phyloP scores from a whole-genome alignment of 2,113 vertebrate species.

The Rhineura floridana region DNA sequence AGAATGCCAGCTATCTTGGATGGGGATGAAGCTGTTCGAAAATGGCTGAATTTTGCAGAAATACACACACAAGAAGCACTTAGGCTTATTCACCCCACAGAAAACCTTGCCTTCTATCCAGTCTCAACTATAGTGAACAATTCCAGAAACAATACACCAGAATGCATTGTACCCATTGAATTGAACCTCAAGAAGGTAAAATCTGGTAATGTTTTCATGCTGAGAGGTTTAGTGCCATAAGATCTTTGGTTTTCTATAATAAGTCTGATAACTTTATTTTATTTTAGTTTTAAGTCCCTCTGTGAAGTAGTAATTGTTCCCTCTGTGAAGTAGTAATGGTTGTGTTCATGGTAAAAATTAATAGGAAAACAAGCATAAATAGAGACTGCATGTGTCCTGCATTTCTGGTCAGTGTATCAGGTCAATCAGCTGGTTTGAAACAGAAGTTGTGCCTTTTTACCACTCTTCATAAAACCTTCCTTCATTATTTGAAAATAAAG shows the following conservation, averaged over 20 bases:
- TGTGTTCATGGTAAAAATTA: not conserved
- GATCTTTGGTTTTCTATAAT: not conserved
- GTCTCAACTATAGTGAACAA: conserved; percentile 92
- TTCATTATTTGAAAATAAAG: not conserved
- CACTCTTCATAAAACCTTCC: not conserved
- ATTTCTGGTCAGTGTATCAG: not conserved
- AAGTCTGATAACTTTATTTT: not conserved
- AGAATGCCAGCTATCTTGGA: conserved; percentile 97
- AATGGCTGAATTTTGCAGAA: conserved; percentile 91
- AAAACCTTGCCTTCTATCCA: conserved; percentile 85
- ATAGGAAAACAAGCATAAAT: not conserved
- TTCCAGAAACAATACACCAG: conserved; percentile 81
- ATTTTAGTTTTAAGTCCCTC: not conserved
- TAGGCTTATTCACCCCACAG: conserved; percentile 85
- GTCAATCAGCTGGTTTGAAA: not conserved
- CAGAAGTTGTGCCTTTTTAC: accelerated
- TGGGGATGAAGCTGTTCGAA: conserved; percentile 88
- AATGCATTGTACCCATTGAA: conserved; percentile 85
- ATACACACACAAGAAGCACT: conserved; percentile 87
- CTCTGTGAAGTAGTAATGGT: no score
- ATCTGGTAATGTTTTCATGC: not conserved
- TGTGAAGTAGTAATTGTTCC: not conserved
- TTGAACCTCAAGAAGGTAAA: conserved; percentile 79
- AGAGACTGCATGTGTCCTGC: not conserved
- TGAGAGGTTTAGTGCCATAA: not conserved